These are phyloP conservation scores for Lophotis ruficrista DNA, from an alignment of 2,113 vertebrate species.

Conservation along the genomic window DNA sequence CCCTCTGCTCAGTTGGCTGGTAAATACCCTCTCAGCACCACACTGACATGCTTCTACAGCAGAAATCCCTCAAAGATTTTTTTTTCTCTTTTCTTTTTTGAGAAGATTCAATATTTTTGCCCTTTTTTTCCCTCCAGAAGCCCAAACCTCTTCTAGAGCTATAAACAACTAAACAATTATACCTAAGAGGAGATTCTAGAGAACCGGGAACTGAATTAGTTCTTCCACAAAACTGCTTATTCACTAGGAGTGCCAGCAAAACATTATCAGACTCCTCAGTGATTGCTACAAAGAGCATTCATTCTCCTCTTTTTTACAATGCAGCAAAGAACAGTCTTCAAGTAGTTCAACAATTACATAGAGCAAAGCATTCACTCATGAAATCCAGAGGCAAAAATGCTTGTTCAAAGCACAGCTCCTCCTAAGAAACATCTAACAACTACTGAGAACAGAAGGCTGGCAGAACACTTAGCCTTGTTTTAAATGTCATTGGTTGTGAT, in stretches of 20 bases:
- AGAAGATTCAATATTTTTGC: accelerated
- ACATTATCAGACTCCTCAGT: not conserved
- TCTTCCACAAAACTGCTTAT: not conserved
- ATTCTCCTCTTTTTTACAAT: not conserved
- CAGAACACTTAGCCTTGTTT: not conserved
- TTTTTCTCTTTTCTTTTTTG: not conserved
- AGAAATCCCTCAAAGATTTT: not conserved
- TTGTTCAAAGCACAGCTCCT: not conserved
- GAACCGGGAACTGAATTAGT: not conserved
- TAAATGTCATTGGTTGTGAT: not conserved
- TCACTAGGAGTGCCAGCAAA: not conserved
- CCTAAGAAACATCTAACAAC: not conserved
- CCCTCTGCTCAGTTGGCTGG: not conserved
- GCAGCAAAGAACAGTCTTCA: not conserved
- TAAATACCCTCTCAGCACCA: not conserved
- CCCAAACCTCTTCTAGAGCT: not conserved
- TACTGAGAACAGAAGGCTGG: not conserved
- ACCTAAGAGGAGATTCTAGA: not conserved
- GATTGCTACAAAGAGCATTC: not conserved
- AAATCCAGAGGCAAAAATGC: not conserved
- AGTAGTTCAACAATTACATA: not conserved
- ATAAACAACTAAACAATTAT: not conserved
- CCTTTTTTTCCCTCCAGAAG: not conserved
- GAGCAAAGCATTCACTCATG: not conserved
- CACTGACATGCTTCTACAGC: not conserved